These are phyloP conservation scores for Tiliqua scincoides DNA, from an alignment of 2,113 vertebrate species.

Conservation along the genomic window DNA sequence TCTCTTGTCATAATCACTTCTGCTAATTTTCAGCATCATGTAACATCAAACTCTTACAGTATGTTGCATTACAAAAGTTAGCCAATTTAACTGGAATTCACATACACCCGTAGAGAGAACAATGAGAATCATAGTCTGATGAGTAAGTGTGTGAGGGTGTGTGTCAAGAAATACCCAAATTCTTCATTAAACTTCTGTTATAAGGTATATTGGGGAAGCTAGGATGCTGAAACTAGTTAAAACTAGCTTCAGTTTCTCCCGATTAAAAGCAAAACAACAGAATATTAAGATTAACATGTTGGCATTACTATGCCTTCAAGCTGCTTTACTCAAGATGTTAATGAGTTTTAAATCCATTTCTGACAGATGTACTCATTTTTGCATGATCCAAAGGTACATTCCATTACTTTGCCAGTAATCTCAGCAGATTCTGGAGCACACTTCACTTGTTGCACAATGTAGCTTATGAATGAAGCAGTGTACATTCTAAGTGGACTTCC, in stretches of 20 bases:
- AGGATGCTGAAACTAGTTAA: background rate
- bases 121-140: background rate
- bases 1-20: background rate
- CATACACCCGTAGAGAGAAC: background rate
- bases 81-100: background rate
- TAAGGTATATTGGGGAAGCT: background rate
- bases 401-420: background rate
- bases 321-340: background rate
- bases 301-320: background rate
- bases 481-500: background rate
- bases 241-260: background rate
- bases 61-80: background rate
- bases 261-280: background rate
- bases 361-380: background rate
- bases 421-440: background rate
- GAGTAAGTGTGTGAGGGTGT: no score
- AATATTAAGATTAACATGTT: background rate
- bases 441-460: no score
- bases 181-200: background rate
- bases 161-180: background rate
- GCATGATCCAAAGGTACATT: background rate
- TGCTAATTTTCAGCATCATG: conserved; percentile 2
- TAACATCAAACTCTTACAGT: background rate
- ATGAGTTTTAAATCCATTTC: background rate
- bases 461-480: background rate